Conservation (phyloP, 2,797 vertebrate genomes). For the Lagorchestes hirsutus region DNA sequence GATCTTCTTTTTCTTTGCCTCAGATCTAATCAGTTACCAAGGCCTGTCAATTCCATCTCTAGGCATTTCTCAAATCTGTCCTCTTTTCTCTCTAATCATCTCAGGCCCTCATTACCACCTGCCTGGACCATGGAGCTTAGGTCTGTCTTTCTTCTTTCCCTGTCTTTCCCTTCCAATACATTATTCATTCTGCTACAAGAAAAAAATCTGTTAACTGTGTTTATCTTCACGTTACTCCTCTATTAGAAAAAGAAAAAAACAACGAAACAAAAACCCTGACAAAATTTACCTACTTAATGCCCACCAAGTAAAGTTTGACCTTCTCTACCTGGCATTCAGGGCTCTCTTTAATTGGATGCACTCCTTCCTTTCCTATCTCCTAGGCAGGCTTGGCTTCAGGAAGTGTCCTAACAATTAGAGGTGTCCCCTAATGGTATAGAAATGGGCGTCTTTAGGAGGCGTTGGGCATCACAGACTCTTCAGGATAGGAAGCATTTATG, state of each 20-base stretch:
- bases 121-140: neutral
- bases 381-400: neutral
- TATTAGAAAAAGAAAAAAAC: neutral
- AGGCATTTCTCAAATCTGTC: neutral
- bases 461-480: neutral
- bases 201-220: neutral
- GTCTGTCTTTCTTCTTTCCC: neutral
- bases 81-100: neutral
- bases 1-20: conserved; percentile 3
- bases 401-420: neutral
- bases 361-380: neutral
- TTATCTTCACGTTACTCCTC: neutral
- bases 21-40: neutral
- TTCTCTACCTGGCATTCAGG: neutral
- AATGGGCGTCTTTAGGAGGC: neutral
- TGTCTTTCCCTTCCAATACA: neutral
- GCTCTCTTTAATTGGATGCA: neutral
- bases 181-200: neutral
- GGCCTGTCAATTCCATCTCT: neutral
- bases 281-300: neutral
- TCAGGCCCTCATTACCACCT: neutral
- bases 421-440: neutral
- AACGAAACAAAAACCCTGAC: neutral
- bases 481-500: neutral
- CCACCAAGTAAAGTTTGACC: neutral